Percentiles rank a stretch among this genome's conserved stretches.
Conservation (phyloP, 2,113 vertebrate species). For the Micromys minutus region DNA sequence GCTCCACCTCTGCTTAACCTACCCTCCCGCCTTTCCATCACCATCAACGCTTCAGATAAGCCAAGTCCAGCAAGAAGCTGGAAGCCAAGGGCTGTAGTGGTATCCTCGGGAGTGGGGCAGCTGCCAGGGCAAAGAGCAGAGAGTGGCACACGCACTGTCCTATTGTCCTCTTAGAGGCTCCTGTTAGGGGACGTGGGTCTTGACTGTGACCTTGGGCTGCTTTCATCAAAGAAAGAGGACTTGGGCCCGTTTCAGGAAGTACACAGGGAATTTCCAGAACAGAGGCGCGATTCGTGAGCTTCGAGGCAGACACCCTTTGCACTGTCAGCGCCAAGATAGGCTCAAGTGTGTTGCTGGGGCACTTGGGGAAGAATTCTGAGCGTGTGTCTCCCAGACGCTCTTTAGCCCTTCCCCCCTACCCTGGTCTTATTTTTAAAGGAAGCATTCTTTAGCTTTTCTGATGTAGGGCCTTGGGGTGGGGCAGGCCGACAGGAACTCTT, state of each 20-base stretch:
- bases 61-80: not conserved
- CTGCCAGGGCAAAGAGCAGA: too few relatives aligned
- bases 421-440: slow-evolving; percentile 8
- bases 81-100: not conserved
- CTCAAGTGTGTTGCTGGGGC: slow-evolving; percentile 61
- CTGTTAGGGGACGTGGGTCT: not conserved
- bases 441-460: not conserved
- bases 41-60: not conserved
- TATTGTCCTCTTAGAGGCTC: not conserved
- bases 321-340: slow-evolving; percentile 76
- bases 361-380: slow-evolving; percentile 72
- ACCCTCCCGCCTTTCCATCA: not conserved
- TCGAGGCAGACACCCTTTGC: slow-evolving; percentile 39
- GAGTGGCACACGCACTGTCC: too few relatives aligned
- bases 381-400: not conserved
- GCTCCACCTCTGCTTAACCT: not conserved
- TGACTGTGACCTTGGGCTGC: slow-evolving; percentile 57
- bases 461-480: not conserved
- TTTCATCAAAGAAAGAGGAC: slow-evolving; percentile 30
- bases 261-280: slow-evolving; percentile 51
- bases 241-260: not conserved
- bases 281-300: fast-evolving
- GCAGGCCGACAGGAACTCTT: not conserved
- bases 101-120: not conserved
- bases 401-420: too few relatives aligned